These are phyloP conservation scores for Pollimyrus isidori DNA, from an alignment of 2,113 vertebrate species.

Conservation along the genomic window DNA sequence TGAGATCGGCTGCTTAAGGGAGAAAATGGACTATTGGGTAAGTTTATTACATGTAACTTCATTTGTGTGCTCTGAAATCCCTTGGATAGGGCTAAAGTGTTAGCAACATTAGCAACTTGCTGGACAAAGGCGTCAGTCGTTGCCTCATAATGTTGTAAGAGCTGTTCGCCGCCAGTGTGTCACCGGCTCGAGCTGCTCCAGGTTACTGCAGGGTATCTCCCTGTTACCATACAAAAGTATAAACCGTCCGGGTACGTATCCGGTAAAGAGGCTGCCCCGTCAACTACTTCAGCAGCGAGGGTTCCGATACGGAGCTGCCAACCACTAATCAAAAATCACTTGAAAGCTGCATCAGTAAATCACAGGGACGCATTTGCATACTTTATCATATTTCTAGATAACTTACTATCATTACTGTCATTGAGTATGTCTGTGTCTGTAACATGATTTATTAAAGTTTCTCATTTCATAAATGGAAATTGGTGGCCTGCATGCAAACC, in stretches of 20 bases:
- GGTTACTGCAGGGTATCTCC: neutral
- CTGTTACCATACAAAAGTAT: neutral
- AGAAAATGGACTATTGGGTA: constrained; percentile 62
- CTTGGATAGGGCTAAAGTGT: neutral
- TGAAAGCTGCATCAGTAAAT: neutral
- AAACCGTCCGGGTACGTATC: neutral
- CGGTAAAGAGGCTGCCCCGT: neutral
- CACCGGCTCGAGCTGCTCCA: neutral
- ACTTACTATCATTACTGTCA: neutral
- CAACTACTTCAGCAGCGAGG: neutral
- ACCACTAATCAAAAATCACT: neutral
- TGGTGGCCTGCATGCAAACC: neutral
- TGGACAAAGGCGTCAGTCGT: constrained; percentile 10
- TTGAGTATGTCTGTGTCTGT: neutral
- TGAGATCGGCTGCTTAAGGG: constrained; percentile 24
- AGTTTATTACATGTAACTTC: constrained; percentile 31
- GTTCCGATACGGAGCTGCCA: neutral
- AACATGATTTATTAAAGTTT: neutral
- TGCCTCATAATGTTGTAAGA: neutral
- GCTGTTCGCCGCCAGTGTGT: neutral
- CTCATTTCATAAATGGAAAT: neutral
- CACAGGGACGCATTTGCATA: neutral
- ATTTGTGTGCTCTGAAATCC: neutral
- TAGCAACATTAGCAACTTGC: constrained; percentile 12
- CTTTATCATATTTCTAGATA: neutral